A percentile compares a stretch with the other conserved stretches of the same genome.
phyloP scores from a whole-genome alignment of 2,113 vertebrate genomes.

The Plestiodon gilberti region DNA sequence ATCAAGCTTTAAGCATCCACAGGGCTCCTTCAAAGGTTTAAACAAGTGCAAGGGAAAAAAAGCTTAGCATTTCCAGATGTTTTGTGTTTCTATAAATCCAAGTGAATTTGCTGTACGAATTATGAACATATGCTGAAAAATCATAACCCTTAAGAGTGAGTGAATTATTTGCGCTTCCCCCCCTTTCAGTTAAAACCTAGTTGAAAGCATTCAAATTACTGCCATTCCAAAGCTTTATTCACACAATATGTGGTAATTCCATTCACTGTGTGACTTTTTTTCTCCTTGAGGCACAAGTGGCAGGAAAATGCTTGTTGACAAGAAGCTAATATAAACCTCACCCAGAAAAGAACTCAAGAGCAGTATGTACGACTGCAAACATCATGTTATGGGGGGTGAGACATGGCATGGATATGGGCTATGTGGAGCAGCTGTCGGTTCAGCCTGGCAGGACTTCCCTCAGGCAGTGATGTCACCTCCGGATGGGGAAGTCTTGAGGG shows the following conservation, averaged over 20 bases:
- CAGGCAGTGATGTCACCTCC: too few relatives aligned
- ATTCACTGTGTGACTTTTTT: slow-evolving; percentile 10
- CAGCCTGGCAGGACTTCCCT: too few relatives aligned
- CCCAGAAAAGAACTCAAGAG: background rate
- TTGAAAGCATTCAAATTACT: slow-evolving; percentile 20
- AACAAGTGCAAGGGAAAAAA: background rate
- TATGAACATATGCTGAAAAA: slow-evolving; percentile 23
- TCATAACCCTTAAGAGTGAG: background rate
- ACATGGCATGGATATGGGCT: too few relatives aligned
- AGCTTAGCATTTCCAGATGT: background rate
- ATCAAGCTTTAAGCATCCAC: background rate
- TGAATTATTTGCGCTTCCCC: slow-evolving; percentile 27
- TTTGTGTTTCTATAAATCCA: slow-evolving; percentile 25
- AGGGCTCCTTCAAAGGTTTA: slow-evolving; percentile 1
- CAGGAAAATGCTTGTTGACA: background rate
- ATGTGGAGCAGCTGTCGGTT: too few relatives aligned
- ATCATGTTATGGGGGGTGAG: too few relatives aligned
- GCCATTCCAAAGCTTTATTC: slow-evolving; percentile 26
- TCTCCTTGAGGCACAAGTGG: slow-evolving; percentile 17
- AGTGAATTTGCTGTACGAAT: slow-evolving; percentile 15
- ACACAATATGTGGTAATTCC: slow-evolving; percentile 15
- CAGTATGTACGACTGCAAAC: too few relatives aligned
- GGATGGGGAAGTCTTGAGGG: too few relatives aligned
- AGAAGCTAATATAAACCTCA: background rate
- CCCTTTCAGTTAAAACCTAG: slow-evolving; percentile 18